Percentiles rank a stretch among this genome's conserved stretches.
Conservation (phyloP, 2,888 invertebrate species). For the Thysanoteuthis rhombus region DNA sequence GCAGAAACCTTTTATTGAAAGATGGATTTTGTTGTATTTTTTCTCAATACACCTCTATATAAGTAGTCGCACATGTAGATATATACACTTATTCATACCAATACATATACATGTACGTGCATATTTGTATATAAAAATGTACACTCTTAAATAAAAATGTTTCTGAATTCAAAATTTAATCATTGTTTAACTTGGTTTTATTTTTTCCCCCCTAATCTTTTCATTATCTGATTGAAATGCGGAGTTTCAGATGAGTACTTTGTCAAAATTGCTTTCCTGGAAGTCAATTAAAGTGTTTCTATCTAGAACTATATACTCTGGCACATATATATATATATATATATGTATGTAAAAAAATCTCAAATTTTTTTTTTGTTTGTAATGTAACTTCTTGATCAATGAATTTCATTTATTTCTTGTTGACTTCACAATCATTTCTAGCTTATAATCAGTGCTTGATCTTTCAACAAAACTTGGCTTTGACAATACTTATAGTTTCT, state of each 20-base stretch:
- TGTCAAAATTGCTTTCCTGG: constrained; percentile 12
- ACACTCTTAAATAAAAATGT: background rate
- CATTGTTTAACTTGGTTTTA: background rate
- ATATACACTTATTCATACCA: background rate
- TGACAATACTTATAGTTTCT: background rate
- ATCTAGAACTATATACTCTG: background rate
- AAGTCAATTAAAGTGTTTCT: background rate
- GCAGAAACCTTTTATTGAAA: background rate
- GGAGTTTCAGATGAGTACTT: background rate
- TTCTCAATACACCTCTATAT: background rate
- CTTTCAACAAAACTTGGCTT: background rate
- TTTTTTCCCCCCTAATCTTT: too few species aligned
- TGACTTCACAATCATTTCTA: background rate
- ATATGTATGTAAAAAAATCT: too few species aligned
- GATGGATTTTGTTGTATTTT: background rate
- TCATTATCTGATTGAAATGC: constrained; percentile 12
- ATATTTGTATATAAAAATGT: background rate
- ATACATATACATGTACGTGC: background rate
- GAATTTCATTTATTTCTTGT: background rate
- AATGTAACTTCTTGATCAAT: background rate
- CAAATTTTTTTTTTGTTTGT: too few species aligned
- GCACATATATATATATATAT: too few species aligned
- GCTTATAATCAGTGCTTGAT: background rate
- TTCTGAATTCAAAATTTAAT: background rate
- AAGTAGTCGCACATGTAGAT: background rate